A percentile compares a stretch with the other conserved stretches of the same genome.
Conservation (phyloP, 2,888 invertebrate species). For the Harpalus rubripes region DNA sequence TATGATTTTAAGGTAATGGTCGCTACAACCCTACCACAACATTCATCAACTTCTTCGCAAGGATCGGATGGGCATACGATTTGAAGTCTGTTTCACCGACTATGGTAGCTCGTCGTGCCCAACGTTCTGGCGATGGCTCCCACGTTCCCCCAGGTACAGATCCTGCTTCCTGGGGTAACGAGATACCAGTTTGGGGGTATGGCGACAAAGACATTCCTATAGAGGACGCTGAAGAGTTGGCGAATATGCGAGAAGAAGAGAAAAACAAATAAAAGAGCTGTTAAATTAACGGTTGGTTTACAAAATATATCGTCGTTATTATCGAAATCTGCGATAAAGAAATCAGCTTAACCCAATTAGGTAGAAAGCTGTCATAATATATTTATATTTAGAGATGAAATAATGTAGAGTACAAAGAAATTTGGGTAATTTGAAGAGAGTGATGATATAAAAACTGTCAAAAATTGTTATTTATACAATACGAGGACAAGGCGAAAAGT, state of each 20-base stretch:
- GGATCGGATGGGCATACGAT: conserved; percentile 90
- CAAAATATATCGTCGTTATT: no score
- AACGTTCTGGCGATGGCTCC: conserved; percentile 81
- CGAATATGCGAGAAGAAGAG: conserved; percentile 77
- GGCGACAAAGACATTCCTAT: conserved; percentile 81
- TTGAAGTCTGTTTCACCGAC: conserved; percentile 82
- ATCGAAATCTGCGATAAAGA: no score
- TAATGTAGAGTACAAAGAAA: no score
- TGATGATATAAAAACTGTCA: no score
- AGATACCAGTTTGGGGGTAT: conserved; percentile 80
- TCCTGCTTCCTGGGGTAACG: not conserved
- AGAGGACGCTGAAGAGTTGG: conserved; percentile 80
- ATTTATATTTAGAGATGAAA: no score
- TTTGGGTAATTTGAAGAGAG: no score
- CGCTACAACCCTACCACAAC: conserved; percentile 86
- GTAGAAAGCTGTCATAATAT: no score
- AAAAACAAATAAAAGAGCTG: not conserved
- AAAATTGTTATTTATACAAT: no score
- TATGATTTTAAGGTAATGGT: conserved; percentile 81
- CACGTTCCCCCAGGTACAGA: not conserved
- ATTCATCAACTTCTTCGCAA: conserved; percentile 89
- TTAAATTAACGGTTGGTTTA: no score
- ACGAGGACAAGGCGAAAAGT: no score
- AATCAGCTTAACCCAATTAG: no score
- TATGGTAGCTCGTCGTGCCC: conserved; percentile 81